Conservation (phyloP, 2,797 vertebrate genomes). For the Poeciliopsis infans region DNA sequence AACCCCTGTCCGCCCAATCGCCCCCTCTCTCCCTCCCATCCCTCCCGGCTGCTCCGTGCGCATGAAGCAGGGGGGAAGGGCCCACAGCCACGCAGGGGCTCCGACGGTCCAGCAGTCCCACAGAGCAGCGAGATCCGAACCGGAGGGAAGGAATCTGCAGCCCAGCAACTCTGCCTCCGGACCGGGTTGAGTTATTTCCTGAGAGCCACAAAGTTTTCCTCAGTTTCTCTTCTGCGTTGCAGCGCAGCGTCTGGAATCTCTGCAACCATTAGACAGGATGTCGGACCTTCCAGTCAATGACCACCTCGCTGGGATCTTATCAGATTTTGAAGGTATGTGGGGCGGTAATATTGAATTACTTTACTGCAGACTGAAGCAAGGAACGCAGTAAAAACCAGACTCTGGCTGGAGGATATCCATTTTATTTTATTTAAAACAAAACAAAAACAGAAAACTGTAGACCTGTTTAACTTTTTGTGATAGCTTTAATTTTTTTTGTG, state of each 20-base stretch:
- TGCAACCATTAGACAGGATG: slow-evolving; percentile 71
- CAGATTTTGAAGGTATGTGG: slow-evolving; percentile 88
- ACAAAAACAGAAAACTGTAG: neutral
- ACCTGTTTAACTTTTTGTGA: neutral
- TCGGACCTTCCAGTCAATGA: slow-evolving; percentile 87
- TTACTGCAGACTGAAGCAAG: slow-evolving; percentile 19
- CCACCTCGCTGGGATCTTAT: slow-evolving; percentile 89
- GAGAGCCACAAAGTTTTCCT: neutral
- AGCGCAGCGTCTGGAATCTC: neutral
- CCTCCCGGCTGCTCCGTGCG: slow-evolving; percentile 8
- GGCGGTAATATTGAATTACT: slow-evolving; percentile 20
- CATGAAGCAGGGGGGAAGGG: slow-evolving; percentile 27
- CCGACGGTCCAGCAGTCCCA: neutral
- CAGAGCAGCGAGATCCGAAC: neutral
- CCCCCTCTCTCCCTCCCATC: neutral
- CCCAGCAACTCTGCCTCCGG: neutral
- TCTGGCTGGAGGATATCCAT: no score
- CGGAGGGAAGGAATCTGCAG: neutral
- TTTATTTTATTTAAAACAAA: neutral
- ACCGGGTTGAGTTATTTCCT: neutral
- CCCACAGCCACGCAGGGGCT: neutral
- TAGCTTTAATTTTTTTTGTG: neutral
- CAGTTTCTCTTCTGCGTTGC: neutral
- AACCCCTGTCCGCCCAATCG: slow-evolving; percentile 4
- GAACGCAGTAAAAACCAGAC: neutral